Evolutionary conservation across 2,888 invertebrate species (phyloP).

Genomic region (Perizoma flavofasciatum): DNA sequence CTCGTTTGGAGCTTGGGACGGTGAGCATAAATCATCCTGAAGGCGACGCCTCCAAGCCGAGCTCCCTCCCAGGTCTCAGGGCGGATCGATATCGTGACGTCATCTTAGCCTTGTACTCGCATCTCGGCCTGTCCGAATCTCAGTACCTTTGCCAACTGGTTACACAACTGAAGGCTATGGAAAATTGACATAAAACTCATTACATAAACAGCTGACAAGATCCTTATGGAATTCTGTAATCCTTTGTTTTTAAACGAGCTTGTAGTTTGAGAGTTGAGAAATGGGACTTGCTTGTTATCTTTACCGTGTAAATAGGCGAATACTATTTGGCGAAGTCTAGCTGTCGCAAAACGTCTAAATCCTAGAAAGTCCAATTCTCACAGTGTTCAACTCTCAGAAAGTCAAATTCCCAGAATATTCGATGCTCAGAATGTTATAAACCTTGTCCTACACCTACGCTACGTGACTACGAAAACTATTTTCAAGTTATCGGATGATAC

Average conservation of each 20-base stretch:
- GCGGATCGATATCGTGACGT: slow-evolving; percentile 76
- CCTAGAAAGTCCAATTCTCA: too few relatives aligned
- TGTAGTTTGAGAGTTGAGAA: neutral
- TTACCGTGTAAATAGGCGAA: too few relatives aligned
- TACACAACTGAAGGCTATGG: slow-evolving; percentile 31
- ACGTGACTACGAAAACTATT: too few relatives aligned
- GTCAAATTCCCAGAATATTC: too few relatives aligned
- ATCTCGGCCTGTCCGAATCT: slow-evolving; percentile 33
- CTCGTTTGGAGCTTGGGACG: slow-evolving; percentile 15
- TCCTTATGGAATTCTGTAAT: neutral
- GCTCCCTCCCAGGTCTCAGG: slow-evolving; percentile 34
- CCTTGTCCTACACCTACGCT: too few relatives aligned
- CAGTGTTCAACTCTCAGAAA: too few relatives aligned
- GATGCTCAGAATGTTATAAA: too few relatives aligned
- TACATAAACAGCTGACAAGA: slow-evolving; percentile 13
- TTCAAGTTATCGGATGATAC: too few relatives aligned
- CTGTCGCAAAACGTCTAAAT: too few relatives aligned
- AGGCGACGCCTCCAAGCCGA: slow-evolving; percentile 24
- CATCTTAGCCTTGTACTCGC: slow-evolving; percentile 69
- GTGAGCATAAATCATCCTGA: slow-evolving; percentile 31
- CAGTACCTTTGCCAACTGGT: slow-evolving; percentile 30
- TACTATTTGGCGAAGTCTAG: too few relatives aligned
- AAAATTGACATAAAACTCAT: slow-evolving; percentile 21
- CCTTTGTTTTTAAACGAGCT: slow-evolving; percentile 1
- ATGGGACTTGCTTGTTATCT: too few relatives aligned